Evolutionary conservation across 2,113 vertebrate genomes (phyloP), one percentile per base, ranked within the genome.

Genomic region (Bettongia penicillata): DNA sequence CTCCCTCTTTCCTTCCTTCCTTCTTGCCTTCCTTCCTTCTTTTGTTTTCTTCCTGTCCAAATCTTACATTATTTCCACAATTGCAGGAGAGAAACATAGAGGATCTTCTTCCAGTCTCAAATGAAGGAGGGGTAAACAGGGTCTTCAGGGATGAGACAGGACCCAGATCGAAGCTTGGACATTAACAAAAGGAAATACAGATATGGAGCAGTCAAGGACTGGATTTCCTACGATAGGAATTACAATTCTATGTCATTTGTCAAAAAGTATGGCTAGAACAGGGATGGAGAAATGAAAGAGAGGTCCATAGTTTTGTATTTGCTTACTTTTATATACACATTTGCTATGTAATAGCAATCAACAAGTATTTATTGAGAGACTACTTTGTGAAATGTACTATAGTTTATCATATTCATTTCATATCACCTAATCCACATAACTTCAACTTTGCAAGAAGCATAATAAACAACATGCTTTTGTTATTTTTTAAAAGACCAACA

Each of bases 371-470:
- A 47, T 89, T 47, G 68, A 12, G 37, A 53, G 25, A 51, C 22
- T 77, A 51, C 53, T 94, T 37, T 77, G 2, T 31, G 90, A 49
- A 90, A 19, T 12, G 8, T 8, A 51, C 0, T 92, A n/a, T 6
- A 43, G 3, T 94, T 94, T 94, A 97, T 93, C n/a, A 96, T 96
- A 93, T 53, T 95, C 3, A 90, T 93, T 95, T 95, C 91, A 92
- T 97, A 97, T 97, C 93, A 94, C 51, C 68, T 96, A 95, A 50
- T 19, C 93, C 92, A 84, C 1, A 8, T 90, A 57, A 16, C 51
- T 37, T 28, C 37, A 53, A 91, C 11, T 90, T 51, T 94, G 7
- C 57, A 96, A 52, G 51, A 96, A 93, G 93, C 96, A 22, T 57
- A 90, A 52, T 19, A 97, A 94, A 95, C 52, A 84, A 43, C 1